Evolutionary conservation across 1,140 invertebrate genomes (phyloP).

Genomic region (Diabrotica virgifera): DNA sequence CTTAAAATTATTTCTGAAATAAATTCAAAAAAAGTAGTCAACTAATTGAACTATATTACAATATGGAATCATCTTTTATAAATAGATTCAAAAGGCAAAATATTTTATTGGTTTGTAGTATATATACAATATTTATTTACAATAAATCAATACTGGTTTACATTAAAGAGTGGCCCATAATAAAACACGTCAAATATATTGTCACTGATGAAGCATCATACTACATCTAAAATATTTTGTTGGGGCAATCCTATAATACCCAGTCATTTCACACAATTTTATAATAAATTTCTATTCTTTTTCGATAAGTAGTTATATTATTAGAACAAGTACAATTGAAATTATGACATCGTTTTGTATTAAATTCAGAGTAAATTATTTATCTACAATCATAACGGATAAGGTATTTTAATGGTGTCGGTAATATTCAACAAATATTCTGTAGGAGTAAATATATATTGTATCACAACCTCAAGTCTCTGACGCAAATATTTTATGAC

Average conservation of each 20-base stretch:
- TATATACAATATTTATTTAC: conserved; percentile 1
- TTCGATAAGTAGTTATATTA: too few relatives aligned
- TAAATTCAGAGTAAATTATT: too few relatives aligned
- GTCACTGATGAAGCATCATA: background rate
- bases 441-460: too few relatives aligned
- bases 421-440: too few relatives aligned
- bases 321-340: too few relatives aligned
- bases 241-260: background rate
- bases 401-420: too few relatives aligned
- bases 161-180: background rate
- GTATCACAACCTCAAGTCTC: too few relatives aligned
- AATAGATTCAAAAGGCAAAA: conserved; percentile 3
- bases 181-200: background rate
- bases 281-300: background rate
- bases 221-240: background rate
- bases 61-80: background rate
- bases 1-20: conserved; percentile 3
- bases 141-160: background rate
- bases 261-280: background rate
- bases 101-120: background rate
- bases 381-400: too few relatives aligned
- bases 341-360: too few relatives aligned
- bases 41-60: background rate
- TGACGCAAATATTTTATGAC: too few relatives aligned
- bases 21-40: background rate